phyloP scores from a whole-genome alignment of 1,140 invertebrate species.

The Calycopis cecrops region DNA sequence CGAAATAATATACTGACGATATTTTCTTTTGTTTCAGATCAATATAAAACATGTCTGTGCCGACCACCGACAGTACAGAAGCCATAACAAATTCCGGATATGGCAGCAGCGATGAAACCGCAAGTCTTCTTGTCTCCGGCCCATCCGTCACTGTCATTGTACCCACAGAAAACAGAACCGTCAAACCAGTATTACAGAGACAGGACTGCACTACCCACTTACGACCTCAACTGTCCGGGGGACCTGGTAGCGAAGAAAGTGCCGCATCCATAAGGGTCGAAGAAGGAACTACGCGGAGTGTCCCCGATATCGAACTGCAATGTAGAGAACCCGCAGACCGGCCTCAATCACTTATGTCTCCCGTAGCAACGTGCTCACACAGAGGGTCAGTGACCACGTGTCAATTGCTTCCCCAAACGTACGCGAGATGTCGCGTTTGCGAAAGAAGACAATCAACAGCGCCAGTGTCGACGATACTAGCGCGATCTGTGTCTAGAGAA shows the following conservation, averaged over 20 bases:
- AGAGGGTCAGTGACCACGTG: constrained; percentile 75
- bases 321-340: constrained; percentile 76
- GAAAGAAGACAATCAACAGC: constrained; percentile 85
- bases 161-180: constrained; percentile 59
- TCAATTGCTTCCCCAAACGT: constrained; percentile 76
- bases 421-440: constrained; percentile 79
- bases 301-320: constrained; percentile 92
- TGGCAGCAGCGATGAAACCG: constrained; percentile 86
- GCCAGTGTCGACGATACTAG: constrained; percentile 82
- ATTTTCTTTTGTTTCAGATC: constrained; percentile 54
- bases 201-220: constrained; percentile 88
- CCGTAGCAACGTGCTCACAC: constrained; percentile 72
- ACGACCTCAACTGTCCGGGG: constrained; percentile 83
- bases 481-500: constrained; percentile 84
- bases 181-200: constrained; percentile 86
- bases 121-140: constrained; percentile 80
- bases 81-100: constrained; percentile 78
- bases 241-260: constrained; percentile 87
- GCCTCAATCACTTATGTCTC: constrained; percentile 73
- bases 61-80: constrained; percentile 71
- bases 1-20: too few species aligned
- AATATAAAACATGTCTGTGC: constrained; percentile 55
- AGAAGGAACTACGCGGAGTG: constrained; percentile 85
- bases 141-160: constrained; percentile 70
- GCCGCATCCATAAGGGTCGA: constrained; percentile 76